phyloP scores from a whole-genome alignment of 2,888 invertebrate species.

The Acanthoscelides obtectus region DNA sequence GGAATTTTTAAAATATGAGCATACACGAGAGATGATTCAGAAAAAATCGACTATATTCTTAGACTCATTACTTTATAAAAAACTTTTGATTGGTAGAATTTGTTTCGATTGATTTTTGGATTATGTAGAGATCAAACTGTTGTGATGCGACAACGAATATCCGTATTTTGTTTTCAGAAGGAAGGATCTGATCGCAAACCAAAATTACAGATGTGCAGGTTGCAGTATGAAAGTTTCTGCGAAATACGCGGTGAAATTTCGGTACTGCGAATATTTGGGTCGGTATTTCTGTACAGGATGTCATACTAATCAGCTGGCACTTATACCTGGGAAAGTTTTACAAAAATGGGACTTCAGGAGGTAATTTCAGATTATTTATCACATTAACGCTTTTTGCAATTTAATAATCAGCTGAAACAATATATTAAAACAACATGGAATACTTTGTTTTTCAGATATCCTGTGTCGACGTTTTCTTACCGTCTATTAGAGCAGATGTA shows the following conservation, averaged over 20 bases:
- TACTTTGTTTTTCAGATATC: constrained; percentile 63
- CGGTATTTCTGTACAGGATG: constrained; percentile 84
- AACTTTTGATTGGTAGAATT: no score
- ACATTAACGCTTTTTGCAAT: no score
- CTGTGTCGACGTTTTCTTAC: constrained; percentile 78
- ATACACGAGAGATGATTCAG: no score
- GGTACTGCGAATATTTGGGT: constrained; percentile 80
- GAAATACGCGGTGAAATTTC: constrained; percentile 66
- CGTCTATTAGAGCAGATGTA: constrained; percentile 72
- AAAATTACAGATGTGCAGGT: constrained; percentile 77
- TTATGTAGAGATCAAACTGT: no score
- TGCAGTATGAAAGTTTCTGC: constrained; percentile 76
- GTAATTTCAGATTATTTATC: constrained; percentile 44
- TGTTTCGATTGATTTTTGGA: no score
- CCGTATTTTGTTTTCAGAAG: constrained; percentile 48
- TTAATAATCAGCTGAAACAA: no score
- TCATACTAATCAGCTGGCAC: constrained; percentile 69
- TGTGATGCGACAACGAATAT: not conserved
- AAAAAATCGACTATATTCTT: no score
- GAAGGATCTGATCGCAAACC: constrained; percentile 60
- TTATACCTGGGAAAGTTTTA: constrained; percentile 65
- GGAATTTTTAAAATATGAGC: no score
- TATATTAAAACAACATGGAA: no score
- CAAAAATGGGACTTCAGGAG: constrained; percentile 61
- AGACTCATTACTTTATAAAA: no score